Conservation (phyloP, 2,113 vertebrate species). For the Brienomyrus brachyistius region DNA sequence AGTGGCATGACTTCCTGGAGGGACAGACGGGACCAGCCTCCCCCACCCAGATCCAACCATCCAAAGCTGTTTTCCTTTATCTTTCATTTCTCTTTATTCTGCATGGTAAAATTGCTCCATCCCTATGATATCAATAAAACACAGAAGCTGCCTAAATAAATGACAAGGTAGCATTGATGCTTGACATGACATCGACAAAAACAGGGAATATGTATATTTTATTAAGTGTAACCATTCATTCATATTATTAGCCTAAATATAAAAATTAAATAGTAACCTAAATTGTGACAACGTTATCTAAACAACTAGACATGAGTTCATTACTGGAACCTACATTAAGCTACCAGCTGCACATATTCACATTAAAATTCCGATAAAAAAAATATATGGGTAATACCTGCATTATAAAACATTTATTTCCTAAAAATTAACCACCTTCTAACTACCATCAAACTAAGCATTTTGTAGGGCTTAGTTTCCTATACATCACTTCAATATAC, state of each 20-base stretch:
- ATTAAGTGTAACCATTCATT: background rate
- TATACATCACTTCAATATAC: background rate
- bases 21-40: slow-evolving; percentile 36
- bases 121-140: background rate
- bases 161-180: background rate
- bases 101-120: background rate
- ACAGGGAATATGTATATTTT: background rate
- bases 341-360: background rate
- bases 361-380: background rate
- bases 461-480: background rate
- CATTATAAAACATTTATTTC: background rate
- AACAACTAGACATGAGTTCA: background rate
- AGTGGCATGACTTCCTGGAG: slow-evolving; percentile 53
- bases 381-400: background rate
- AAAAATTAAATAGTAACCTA: background rate
- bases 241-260: background rate
- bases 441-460: background rate
- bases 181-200: background rate
- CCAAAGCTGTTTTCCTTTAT: slow-evolving; percentile 6
- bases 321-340: background rate
- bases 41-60: slow-evolving; percentile 22
- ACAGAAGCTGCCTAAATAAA: background rate
- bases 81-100: background rate
- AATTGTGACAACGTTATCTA: background rate
- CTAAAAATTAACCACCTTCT: background rate